These are phyloP conservation scores for Varecia variegata DNA, from an alignment of 2,797 vertebrate genomes.

Conservation along the genomic window DNA sequence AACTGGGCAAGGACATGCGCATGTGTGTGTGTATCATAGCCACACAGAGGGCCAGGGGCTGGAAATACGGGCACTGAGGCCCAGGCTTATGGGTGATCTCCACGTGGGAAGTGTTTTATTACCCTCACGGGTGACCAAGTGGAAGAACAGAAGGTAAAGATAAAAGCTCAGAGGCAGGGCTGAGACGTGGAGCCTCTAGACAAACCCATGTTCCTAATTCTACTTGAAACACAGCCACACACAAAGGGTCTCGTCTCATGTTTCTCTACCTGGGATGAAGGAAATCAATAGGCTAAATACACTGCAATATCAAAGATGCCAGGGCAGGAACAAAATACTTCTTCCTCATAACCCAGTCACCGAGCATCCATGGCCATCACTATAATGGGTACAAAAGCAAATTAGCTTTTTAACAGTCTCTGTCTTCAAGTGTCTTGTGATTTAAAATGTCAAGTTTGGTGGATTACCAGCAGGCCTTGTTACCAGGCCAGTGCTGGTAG, in stretches of 20 bases:
- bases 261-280: background rate
- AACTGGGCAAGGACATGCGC: accelerated
- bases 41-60: background rate
- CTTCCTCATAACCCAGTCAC: background rate
- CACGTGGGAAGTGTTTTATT: background rate
- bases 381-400: background rate
- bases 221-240: background rate
- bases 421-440: background rate
- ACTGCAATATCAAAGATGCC: background rate
- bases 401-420: background rate
- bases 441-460: background rate
- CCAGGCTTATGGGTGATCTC: background rate
- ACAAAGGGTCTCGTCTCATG: background rate
- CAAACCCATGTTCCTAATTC: background rate
- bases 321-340: background rate
- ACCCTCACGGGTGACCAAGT: background rate
- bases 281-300: background rate
- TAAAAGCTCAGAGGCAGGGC: background rate
- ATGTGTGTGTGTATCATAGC: accelerated
- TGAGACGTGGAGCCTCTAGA: background rate
- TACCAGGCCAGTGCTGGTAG: background rate
- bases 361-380: accelerated
- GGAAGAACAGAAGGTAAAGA: background rate
- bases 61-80: background rate
- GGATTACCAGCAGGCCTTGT: background rate